Evolutionary conservation across 2,888 invertebrate species (phyloP), one percentile per base, ranked within the genome.

Genomic region (Lapara coniferarum): DNA sequence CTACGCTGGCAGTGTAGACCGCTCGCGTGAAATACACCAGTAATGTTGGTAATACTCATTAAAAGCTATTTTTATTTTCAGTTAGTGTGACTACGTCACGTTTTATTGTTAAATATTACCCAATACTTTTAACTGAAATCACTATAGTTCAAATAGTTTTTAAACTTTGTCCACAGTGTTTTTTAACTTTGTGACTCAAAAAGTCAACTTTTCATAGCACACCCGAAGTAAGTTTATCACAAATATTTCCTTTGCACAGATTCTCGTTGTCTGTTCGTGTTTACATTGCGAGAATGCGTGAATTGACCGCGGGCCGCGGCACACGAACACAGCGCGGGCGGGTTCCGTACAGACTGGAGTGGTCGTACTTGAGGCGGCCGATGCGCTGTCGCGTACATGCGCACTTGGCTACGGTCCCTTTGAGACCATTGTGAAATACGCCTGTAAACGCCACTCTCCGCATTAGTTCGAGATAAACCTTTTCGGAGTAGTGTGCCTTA

Each of bases 361-460:
- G 85, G 79, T 76, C 74, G 44, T 74, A 71, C 80, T 83, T 77
- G 67, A 74, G 80, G 78, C 75, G 79, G 80, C 82, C 79, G 80
- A 79, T 82, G 83, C 81, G 81, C 84, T 82, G 85, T 87, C 87
- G 81, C 79, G 90, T 78, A 84, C 92, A 92, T 92, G 92, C 92
- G 92, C 92, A 90, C 87, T 90, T 82, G 81, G 79, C 79, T 81
- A 84, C 85, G 82, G 83, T 85, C 84, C 80, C 85, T 84, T 84
- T 86, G 79, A 82, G 84, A 85, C 86, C 85, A 87, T 87, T 89
- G 88, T 90, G 83, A 84, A 84, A 86, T 81, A 85, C 84, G 87
- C 83, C 87, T 85, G 85, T 86, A 86, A 90, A 86, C 83, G 83
- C 82, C 81, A 72, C 80, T 79, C 82, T 85, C 81, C 84, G 85